Conservation (phyloP, 2,113 vertebrate species). For the Alexandromys fortis region DNA sequence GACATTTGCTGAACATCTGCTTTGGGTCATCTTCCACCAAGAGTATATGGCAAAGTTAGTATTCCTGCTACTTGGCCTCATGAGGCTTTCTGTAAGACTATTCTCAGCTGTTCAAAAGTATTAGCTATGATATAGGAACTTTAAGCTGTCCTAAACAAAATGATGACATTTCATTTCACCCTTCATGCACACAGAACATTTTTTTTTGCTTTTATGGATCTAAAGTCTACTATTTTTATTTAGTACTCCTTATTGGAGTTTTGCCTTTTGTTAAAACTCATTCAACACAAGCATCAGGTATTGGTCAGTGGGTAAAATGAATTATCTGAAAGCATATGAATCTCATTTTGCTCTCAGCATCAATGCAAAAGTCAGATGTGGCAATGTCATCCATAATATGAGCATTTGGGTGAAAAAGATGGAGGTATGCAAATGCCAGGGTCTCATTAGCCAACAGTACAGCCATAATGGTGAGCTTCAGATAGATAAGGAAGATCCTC, state of each 20-base stretch:
- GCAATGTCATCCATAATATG: background rate
- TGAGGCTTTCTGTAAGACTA: background rate
- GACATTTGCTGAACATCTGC: slow-evolving; percentile 49
- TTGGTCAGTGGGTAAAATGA: background rate
- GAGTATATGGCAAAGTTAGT: background rate
- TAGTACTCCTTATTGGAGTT: background rate
- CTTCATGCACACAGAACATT: background rate
- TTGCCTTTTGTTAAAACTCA: background rate
- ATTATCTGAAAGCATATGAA: background rate
- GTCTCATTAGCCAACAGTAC: too few relatives aligned
- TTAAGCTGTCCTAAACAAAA: background rate
- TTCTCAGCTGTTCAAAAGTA: background rate
- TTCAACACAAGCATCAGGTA: background rate
- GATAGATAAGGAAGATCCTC: background rate
- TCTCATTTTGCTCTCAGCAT: background rate
- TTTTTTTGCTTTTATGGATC: background rate
- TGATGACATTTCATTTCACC: background rate
- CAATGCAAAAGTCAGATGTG: background rate
- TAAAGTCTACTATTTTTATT: background rate
- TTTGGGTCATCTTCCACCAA: background rate
- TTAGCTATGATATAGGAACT: background rate
- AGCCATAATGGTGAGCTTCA: background rate
- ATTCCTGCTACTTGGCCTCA: background rate
- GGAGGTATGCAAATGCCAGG: background rate
- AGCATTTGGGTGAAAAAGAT: background rate